A percentile compares a stretch with the other conserved stretches of the same genome.
phyloP scores from a whole-genome alignment of 1,140 invertebrate species.

The Drosophila orosa region DNA sequence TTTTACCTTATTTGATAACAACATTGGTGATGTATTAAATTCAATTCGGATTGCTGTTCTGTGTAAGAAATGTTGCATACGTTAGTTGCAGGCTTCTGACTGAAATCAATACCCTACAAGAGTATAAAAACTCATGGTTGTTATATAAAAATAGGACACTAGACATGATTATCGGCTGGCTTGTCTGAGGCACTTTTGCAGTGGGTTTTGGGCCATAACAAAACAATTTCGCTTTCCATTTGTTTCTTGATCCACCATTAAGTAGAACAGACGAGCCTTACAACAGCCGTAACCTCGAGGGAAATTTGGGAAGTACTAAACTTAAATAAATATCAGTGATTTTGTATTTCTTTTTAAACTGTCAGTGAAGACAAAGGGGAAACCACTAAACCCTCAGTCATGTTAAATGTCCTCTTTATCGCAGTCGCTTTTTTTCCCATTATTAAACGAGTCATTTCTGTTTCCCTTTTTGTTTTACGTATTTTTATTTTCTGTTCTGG shows the following conservation, averaged over 20 bases:
- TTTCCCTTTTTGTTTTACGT: neutral
- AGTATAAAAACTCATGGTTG: too few relatives aligned
- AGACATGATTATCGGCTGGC: slow-evolving; percentile 1
- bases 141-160: slow-evolving; percentile 5
- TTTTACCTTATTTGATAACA: too few relatives aligned
- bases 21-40: too few relatives aligned
- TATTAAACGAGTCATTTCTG: neutral
- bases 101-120: too few relatives aligned
- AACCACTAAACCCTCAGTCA: neutral
- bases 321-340: neutral
- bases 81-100: too few relatives aligned
- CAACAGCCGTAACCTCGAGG: slow-evolving; percentile 4
- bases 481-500: neutral
- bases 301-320: slow-evolving; percentile 15
- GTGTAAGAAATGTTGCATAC: too few relatives aligned
- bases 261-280: slow-evolving; percentile 4
- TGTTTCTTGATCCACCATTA: slow-evolving; percentile 12
- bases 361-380: neutral
- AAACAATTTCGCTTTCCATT: slow-evolving; percentile 15
- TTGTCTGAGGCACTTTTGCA: neutral
- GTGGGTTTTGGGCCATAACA: slow-evolving; percentile 2
- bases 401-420: neutral
- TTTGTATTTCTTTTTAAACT: neutral
- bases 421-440: neutral
- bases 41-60: too few relatives aligned